Base-by-base conservation (phyloP, 1,140 invertebrate genomes). In the Procambarus clarkii region DNA sequence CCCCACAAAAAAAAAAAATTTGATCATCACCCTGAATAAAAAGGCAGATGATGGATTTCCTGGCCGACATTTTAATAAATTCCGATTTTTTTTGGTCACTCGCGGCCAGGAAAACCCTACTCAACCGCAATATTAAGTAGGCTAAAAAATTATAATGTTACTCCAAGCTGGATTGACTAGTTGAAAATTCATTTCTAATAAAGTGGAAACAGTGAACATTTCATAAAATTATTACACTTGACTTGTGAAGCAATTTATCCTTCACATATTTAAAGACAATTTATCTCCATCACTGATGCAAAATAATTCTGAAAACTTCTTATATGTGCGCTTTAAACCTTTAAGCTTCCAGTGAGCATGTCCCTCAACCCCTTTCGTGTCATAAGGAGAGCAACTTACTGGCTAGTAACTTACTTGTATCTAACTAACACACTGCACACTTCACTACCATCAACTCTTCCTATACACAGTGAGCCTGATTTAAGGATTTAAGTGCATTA, bases 371-470 rank as follows among this genome's bases (percentile, higher is more conserved):
- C 64, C 15, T 69, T 4, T 18, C 8, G 13, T 13, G 13, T 54
- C 64, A 13, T 5, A 2, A 45, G 9, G 44, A 44, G 58, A 46
- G 82, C 60, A 84, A 84, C 82, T 84, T 84, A 84, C 44, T 60
- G 18, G 82, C 82, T 84, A 84, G 13, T 69, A 54, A 84, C 54
- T 84, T 48, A 80, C 60, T 44, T 44, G 24, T 24, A 64, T 69
- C 60, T 60, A 84, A 84, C 82, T 84, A 84, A 84, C 82, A 84
- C 82, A 64, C 82, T 34, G 60, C 82, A 84, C 82, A 84, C 82
- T 34, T 64, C 44, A 84, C 82, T 84, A 84, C 54, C 58, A 84
- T 54, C 82, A 84, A 84, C 82, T 84, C 82, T 84, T 84, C 82
- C 82, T 69, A 13, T 84, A 84, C 82, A 84, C 58, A 84, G 82